Conservation (phyloP, 2,888 invertebrate genomes). For the Napeogenes inachia region DNA sequence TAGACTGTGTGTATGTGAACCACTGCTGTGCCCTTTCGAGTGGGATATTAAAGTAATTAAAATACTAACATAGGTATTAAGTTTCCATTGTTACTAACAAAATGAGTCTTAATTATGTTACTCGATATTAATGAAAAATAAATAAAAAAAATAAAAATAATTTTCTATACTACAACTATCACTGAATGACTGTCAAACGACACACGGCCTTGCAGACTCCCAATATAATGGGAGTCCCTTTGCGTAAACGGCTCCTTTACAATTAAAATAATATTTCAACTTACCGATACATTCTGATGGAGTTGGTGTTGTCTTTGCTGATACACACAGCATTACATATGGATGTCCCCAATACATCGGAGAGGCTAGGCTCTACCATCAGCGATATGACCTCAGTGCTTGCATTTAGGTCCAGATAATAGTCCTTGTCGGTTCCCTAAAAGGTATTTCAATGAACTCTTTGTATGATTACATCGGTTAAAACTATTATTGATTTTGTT, state of each 20-base stretch:
- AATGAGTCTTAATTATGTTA: no score
- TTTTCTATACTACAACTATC: no score
- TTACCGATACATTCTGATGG: slow-evolving; percentile 42
- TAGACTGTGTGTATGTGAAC: no score
- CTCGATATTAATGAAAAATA: no score
- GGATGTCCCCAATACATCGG: slow-evolving; percentile 8
- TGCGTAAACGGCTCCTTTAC: neutral
- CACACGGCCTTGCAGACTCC: no score
- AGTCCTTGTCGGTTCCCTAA: slow-evolving; percentile 41
- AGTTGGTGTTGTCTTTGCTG: slow-evolving; percentile 32
- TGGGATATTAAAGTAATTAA: no score
- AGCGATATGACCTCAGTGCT: slow-evolving; percentile 21
- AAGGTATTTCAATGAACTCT: neutral
- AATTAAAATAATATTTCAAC: neutral
- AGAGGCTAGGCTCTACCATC: slow-evolving; percentile 13
- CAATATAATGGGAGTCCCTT: no score
- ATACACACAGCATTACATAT: slow-evolving; percentile 16
- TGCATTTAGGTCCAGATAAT: slow-evolving; percentile 28
- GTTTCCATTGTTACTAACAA: no score
- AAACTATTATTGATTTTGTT: slow-evolving; percentile 6
- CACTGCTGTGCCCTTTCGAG: no score
- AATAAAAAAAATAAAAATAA: no score
- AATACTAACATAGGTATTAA: no score
- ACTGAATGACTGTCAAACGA: no score
- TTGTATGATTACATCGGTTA: neutral